phyloP scores from a whole-genome alignment of 2,113 vertebrate species.

The Stomatorhinus ivindoensis region DNA sequence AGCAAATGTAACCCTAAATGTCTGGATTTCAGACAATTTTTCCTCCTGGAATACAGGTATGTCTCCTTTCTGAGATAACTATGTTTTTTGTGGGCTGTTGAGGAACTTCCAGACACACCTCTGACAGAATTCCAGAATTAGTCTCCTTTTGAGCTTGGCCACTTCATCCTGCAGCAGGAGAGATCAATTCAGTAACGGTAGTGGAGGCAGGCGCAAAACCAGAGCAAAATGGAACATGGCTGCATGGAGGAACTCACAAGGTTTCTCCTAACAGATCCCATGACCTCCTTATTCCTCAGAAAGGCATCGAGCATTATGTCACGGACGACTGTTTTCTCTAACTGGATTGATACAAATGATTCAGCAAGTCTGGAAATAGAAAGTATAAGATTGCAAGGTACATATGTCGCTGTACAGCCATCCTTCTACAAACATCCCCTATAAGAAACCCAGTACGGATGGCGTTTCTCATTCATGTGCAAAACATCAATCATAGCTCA shows the following conservation, averaged over 20 bases:
- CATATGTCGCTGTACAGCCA: background rate
- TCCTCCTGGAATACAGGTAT: background rate
- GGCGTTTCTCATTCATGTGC: background rate
- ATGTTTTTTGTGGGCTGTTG: background rate
- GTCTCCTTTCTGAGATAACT: background rate
- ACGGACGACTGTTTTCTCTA: slow-evolving; percentile 53
- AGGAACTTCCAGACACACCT: slow-evolving; percentile 41
- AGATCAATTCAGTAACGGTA: slow-evolving; percentile 14
- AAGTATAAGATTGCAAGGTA: background rate
- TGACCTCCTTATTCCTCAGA: slow-evolving; percentile 46
- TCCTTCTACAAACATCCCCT: background rate
- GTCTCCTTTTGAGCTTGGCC: slow-evolving; percentile 55
- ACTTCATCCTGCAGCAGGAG: slow-evolving; percentile 50
- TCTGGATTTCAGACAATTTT: background rate
- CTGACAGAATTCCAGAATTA: slow-evolving; percentile 60
- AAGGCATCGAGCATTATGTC: slow-evolving; percentile 61
- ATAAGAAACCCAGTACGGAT: background rate
- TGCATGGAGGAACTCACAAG: slow-evolving; percentile 41
- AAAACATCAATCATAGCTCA: background rate
- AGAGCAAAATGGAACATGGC: background rate
- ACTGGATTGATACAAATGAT: slow-evolving; percentile 64
- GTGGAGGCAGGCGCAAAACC: background rate
- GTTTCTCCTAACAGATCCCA: slow-evolving; percentile 39
- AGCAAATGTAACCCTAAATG: background rate
- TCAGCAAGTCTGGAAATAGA: slow-evolving; percentile 47